These are phyloP conservation scores for Melanotaenia maccullochi DNA, from an alignment of 2,797 vertebrate species.

Conservation along the genomic window DNA sequence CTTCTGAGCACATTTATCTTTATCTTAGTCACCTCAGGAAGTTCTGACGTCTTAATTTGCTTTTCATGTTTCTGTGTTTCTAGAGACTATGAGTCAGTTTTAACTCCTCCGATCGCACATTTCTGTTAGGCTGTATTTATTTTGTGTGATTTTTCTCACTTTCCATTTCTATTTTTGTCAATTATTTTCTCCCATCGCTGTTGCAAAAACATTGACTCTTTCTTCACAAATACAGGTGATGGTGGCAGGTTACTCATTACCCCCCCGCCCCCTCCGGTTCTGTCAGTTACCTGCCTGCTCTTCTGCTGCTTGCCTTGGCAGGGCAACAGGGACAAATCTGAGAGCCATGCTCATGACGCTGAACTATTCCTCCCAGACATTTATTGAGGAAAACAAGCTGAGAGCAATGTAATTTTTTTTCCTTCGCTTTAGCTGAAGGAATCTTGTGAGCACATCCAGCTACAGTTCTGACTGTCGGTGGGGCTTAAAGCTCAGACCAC, in stretches of 20 bases:
- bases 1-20: slow-evolving; percentile 35
- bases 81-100: slow-evolving; percentile 2
- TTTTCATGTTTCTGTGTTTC: slow-evolving; percentile 21
- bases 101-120: slow-evolving; percentile 24
- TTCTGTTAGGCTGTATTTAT: slow-evolving; percentile 27
- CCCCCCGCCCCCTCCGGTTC: slow-evolving; percentile 15
- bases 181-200: slow-evolving; percentile 21
- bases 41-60: slow-evolving; percentile 8
- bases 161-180: slow-evolving; percentile 35
- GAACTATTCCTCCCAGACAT: slow-evolving; percentile 42
- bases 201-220: slow-evolving; percentile 9
- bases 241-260: slow-evolving; percentile 47
- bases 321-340: slow-evolving; percentile 20
- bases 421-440: slow-evolving; percentile 12
- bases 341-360: slow-evolving; percentile 28
- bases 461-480: slow-evolving; percentile 33
- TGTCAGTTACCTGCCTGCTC: slow-evolving; percentile 33
- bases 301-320: slow-evolving; percentile 34
- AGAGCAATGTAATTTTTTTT: slow-evolving; percentile 12
- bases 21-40: slow-evolving; percentile 27
- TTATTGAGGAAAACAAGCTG: slow-evolving; percentile 35
- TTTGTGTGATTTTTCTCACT: slow-evolving; percentile 31
- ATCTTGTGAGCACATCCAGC: slow-evolving; percentile 32
- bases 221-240: slow-evolving; percentile 27
- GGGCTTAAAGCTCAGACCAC: slow-evolving; percentile 33